These are phyloP conservation scores for Furnarius figulus DNA, from an alignment of 2,113 vertebrate genomes.

Conservation along the genomic window DNA sequence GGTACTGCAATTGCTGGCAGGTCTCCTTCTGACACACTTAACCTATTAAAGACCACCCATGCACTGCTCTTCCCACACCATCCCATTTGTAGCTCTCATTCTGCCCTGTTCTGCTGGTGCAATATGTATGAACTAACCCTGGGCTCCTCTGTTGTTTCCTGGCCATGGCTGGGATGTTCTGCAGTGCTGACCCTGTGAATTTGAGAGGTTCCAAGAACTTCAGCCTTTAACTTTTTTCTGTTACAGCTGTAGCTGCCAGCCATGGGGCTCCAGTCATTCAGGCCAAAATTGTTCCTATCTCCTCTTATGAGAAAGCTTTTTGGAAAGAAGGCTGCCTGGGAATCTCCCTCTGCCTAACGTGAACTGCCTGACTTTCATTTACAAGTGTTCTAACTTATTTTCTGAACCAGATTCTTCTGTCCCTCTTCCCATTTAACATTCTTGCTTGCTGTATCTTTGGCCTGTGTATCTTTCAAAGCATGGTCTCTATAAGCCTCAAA, in stretches of 20 bases:
- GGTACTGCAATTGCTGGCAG: slow-evolving; percentile 8
- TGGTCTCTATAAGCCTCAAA: neutral
- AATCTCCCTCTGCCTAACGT: neutral
- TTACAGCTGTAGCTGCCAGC: neutral
- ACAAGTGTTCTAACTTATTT: neutral
- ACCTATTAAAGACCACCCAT: slow-evolving; percentile 27
- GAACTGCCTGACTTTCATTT: neutral
- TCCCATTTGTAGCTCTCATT: neutral
- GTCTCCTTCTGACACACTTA: slow-evolving; percentile 15
- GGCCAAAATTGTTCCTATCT: neutral
- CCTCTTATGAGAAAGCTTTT: neutral
- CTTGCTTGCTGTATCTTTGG: neutral
- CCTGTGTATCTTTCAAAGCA: neutral
- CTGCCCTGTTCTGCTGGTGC: neutral
- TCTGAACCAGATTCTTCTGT: neutral
- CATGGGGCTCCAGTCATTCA: neutral
- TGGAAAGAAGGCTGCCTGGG: neutral
- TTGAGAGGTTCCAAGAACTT: neutral
- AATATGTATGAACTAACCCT: fast-evolving
- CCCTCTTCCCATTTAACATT: neutral
- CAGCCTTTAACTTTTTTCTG: neutral
- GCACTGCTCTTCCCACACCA: slow-evolving; percentile 1
- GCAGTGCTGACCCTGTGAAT: neutral
- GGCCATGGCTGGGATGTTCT: neutral
- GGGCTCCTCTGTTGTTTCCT: neutral